Evolutionary conservation across 2,113 vertebrate genomes (phyloP).

Genomic region (Thamnaconus septentrionalis): DNA sequence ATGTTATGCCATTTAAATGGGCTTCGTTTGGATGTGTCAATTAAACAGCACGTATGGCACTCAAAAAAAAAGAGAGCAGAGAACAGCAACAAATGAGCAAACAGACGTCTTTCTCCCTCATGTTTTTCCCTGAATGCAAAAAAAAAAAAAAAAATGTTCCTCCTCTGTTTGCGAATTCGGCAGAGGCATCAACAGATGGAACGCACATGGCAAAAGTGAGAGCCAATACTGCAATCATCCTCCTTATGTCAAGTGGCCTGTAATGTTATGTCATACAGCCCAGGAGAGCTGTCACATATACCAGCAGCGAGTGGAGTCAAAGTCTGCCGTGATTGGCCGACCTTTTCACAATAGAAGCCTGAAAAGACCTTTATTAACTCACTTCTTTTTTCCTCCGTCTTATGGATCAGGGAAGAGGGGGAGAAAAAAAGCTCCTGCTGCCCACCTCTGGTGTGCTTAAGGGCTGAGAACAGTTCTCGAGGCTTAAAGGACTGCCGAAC

Average conservation of each 20-base stretch:
- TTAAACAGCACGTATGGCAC: neutral
- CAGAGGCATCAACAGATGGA: slow-evolving; percentile 24
- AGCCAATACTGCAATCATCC: slow-evolving; percentile 10
- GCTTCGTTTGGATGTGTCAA: neutral
- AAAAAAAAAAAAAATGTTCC: slow-evolving; percentile 16
- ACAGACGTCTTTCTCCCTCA: neutral
- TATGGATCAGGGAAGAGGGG: too few relatives aligned
- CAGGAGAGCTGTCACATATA: slow-evolving; percentile 37
- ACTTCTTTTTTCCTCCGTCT: too few relatives aligned
- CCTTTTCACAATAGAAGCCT: neutral
- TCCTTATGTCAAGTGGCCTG: slow-evolving; percentile 38
- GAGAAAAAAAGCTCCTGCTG: too few relatives aligned
- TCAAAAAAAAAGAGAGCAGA: slow-evolving; percentile 13
- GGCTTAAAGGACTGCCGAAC: too few relatives aligned
- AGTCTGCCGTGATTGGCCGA: slow-evolving; percentile 15
- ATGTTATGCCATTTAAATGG: neutral
- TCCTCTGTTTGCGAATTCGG: neutral
- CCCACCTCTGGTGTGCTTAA: too few relatives aligned
- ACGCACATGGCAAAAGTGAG: slow-evolving; percentile 2
- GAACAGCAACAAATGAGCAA: neutral
- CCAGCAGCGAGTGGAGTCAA: slow-evolving; percentile 15
- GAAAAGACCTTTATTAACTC: neutral
- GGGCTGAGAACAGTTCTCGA: too few relatives aligned
- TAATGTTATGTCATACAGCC: slow-evolving; percentile 31
- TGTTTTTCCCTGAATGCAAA: neutral